Base-by-base conservation (phyloP, 1,140 invertebrate species). In the Galendromus occidentalis region DNA sequence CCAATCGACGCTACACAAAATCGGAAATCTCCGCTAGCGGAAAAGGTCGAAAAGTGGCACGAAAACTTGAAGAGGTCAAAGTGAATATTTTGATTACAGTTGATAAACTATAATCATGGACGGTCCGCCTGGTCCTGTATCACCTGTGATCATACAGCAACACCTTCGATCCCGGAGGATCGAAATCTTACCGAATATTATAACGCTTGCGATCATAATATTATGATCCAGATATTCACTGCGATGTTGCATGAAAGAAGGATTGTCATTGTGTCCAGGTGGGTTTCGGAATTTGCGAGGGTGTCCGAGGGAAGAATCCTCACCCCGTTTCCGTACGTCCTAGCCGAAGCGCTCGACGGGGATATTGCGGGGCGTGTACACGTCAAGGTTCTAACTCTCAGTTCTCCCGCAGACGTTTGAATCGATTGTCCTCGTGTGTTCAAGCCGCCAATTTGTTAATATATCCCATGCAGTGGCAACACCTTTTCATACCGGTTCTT, bases 381-480 rank as follows among this genome's bases (percentile, higher is more conserved):
- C 33, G 33, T 39, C 33, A 4, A 39, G 9, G 33, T 39, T 39
- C 33, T 6, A 39, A 9, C 9, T 39, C 9, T 9, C 33, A 6
- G 33, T 39, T 39, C 9, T 9, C 9, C 33, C 33, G 25, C 51
- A 59, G 51, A 25, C 51, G 51, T 20, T 78, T 93, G 65, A 88
- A 85, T 70, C 80, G 88, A 66, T 77, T 97, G 44, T 91, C 88
- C 68, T 87, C 91, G 1, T 93, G 91, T 73, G 87, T 96, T 18
- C 90, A 95, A 76, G 90, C 91, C 5, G 87, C 89, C 7, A 92
- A 92, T 74, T 83, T 87, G 66, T 82, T 95, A 33, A 82, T 97
- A 30, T 96, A 94, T 77, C 93, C 93, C 4, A 94, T 97, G 90
- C 85, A 86, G 69, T 97, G 93, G 77, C 92, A 97, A 75, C 91